Conservation (phyloP, 2,888 invertebrate species). For the Phaedon cochleariae region DNA sequence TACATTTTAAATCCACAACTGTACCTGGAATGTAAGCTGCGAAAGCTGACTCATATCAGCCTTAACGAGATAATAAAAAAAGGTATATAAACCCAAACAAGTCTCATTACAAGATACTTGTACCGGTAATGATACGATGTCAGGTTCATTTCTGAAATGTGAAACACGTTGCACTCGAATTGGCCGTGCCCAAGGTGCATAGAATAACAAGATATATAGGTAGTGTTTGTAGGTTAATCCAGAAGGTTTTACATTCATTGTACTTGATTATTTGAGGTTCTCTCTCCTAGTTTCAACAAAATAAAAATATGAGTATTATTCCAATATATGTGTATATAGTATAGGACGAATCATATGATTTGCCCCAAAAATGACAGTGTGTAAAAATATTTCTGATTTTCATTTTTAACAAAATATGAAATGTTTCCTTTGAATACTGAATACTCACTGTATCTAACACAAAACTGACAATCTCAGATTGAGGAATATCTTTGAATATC, state of each 20-base stretch:
- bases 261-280: too few species aligned
- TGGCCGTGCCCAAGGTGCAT: neutral
- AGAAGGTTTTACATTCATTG: neutral
- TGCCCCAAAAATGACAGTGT: too few species aligned
- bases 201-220: neutral
- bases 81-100: neutral
- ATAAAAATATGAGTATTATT: too few species aligned
- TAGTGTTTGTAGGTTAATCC: neutral
- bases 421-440: too few species aligned
- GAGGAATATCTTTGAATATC: too few species aligned
- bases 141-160: conserved; percentile 8
- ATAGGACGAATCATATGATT: too few species aligned
- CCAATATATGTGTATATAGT: too few species aligned
- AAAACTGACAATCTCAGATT: too few species aligned
- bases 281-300: too few species aligned
- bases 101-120: neutral
- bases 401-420: too few species aligned
- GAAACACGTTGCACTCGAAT: conserved; percentile 10
- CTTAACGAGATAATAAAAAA: neutral
- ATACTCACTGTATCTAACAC: too few species aligned
- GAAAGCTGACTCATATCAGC: neutral
- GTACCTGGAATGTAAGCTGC: neutral
- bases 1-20: neutral
- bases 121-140: conserved; percentile 4
- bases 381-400: too few species aligned